These are phyloP conservation scores for Sinocyclocheilus anshuiensis DNA, from an alignment of 2,113 vertebrate genomes.

Conservation along the genomic window DNA sequence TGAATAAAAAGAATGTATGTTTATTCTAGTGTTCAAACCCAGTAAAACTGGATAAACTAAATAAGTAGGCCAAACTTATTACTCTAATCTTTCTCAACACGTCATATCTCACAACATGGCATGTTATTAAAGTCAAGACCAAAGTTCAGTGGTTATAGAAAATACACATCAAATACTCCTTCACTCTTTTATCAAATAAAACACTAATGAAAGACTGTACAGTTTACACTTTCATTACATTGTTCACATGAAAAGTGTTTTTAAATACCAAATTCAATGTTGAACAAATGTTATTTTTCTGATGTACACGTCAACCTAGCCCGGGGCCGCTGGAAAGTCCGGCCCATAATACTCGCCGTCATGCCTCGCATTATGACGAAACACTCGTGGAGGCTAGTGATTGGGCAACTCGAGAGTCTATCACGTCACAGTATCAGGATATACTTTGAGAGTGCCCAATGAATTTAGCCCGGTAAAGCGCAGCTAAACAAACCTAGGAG, in stretches of 20 bases:
- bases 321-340: not conserved
- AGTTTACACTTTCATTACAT: not conserved
- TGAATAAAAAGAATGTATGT: not conserved
- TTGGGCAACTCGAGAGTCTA: constrained; percentile 39
- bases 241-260: not conserved
- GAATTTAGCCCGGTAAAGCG: too few species aligned
- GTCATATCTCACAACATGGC: not conserved
- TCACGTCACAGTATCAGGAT: not conserved
- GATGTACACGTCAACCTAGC: constrained; percentile 81
- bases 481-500: not conserved
- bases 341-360: constrained; percentile 19
- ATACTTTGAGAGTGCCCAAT: not conserved
- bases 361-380: constrained; percentile 61
- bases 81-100: not conserved
- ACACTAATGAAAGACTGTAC: not conserved
- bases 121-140: constrained; percentile 17
- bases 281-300: not conserved
- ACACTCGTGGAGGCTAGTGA: constrained; percentile 45
- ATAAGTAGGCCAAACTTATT: not conserved
- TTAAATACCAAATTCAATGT: not conserved
- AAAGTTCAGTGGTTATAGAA: not conserved
- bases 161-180: not conserved
- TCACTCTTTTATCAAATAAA: not conserved
- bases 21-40: not conserved
- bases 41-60: not conserved